Base-by-base conservation (phyloP, 2,888 invertebrate species). In the Apocheima hispidaria region DNA sequence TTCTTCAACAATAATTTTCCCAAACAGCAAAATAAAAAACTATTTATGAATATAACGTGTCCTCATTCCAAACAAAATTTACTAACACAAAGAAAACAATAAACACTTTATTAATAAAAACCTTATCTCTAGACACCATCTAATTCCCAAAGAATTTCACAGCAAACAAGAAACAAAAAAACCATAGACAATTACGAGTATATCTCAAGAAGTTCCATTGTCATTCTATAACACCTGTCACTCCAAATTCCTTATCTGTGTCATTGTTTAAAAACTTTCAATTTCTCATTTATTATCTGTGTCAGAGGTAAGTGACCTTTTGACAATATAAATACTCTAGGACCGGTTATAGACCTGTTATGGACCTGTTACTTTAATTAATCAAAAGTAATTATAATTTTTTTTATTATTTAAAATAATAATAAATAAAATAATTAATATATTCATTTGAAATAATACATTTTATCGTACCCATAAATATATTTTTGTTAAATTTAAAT, bases 201-300 rank as follows among this genome's bases (percentile, higher is more conserved):
- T 57, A 58, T 60, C 10, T 40, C 12, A 23, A 54, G 36, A 60
- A 33, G 49, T 49, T 28, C 52, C 44, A 66, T 69, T 69, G 68
- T 69, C 58, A 56, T 20, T 48, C 46, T 18, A 59, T 69, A 64
- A 61, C 65, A 66, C 66, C 66, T 69, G 69, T 57, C 60, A 40
- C 38, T 49, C 28, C 53, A 51, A 60, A 59, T 36, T 55, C 16
- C 21, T 66, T 64, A 65, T 63, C 64, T 58, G 61, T 68, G 71
- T 62, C 67, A 68, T 67, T 52, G 57, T 23, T 61, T 69, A 55
- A 61, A 65, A 69, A 75, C 75, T 74, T 75, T 75, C 70, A 73
- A 69, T 74, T 74, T 75, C 71, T 71, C 67, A 66, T 60, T 51
- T 48, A 6, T 52, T 26, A 67, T 58, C 56, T 66, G 60, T 71